Evolutionary conservation across 1,140 invertebrate genomes (phyloP), one percentile per base, ranked within the genome.

Genomic region (Leucophenga varia): DNA sequence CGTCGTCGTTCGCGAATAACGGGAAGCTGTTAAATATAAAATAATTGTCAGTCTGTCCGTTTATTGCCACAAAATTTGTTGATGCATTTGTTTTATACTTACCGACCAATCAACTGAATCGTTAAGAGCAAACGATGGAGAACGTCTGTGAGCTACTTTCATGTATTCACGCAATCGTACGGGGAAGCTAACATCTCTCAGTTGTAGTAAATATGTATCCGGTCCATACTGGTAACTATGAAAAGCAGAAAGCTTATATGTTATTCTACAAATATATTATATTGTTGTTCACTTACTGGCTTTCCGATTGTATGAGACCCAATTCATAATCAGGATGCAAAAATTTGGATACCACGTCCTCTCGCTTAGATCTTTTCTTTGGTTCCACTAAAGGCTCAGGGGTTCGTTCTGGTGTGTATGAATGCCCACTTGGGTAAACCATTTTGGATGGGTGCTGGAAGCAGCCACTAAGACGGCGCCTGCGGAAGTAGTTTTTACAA

Each of bases 171-270:
- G 81, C 17, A 95, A 78, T 35, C 92, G 80, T 12, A 90, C 86
- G 3, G 92, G 93, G 78, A 96, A 96, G 69, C 88, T 87, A 1
- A 90, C 86, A 75, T 95, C 93, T 31, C 92, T 81, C 10, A 95
- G 77, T 76, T 95, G 93, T 2, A 97, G 79, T 3, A 97, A 78
- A 75, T 95, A 94, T 1, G 93, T 96, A 70, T 97, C 93, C 1
- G 93, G 93, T 3, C 93, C 93, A 78, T 91, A 87, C 79, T 95
- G 91, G 75, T 94, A 94, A 63, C 89, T 92, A 68, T 30, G 7
- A 30, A 30, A 30, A 30, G 25, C 25, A 30, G 25, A n/a, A 30
- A 30, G 12, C n/a, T 30, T 30, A 30, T 7, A 30, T 8, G 7
- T 30, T 30, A 30, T 30, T 30, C n/a, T 30, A 30, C 7, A 30